Evolutionary conservation across 2,888 invertebrate genomes (phyloP).

Genomic region (Cotesia congregata): DNA sequence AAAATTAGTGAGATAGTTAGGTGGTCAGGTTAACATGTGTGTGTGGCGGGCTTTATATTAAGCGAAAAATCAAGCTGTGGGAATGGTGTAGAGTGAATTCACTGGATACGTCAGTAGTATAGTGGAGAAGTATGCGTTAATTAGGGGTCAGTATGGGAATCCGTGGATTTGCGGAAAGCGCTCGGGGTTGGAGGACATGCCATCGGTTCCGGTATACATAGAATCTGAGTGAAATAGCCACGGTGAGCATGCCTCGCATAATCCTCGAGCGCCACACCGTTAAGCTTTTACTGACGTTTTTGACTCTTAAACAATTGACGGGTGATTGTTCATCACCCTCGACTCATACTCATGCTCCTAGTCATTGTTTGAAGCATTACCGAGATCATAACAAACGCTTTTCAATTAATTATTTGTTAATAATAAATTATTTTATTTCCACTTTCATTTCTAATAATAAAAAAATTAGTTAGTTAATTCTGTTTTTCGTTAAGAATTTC

Average conservation of each 20-base stretch:
- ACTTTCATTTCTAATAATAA: too few relatives aligned
- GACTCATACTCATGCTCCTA: not conserved
- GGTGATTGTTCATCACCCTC: not conserved
- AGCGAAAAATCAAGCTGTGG: not conserved
- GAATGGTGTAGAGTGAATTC: not conserved
- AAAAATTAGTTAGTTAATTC: too few relatives aligned
- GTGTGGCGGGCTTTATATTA: not conserved
- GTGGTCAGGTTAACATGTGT: not conserved
- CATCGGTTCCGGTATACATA: constrained; percentile 33
- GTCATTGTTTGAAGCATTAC: not conserved
- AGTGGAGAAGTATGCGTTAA: constrained; percentile 63
- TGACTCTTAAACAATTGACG: constrained; percentile 10
- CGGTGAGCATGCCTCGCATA: constrained; percentile 35
- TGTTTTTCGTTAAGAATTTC: too few relatives aligned
- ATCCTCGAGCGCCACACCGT: constrained; percentile 33
- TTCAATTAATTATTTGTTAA: not conserved
- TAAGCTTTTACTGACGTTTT: not conserved
- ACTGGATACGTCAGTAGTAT: constrained; percentile 18
- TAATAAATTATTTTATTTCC: too few relatives aligned
- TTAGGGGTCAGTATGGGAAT: constrained; percentile 62
- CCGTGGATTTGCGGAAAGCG: constrained; percentile 62
- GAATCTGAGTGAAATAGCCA: constrained; percentile 41
- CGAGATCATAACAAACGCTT: not conserved
- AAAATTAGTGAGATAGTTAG: not conserved
- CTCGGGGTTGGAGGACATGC: constrained; percentile 40